These are phyloP conservation scores for Psix sp. DNA, from an alignment of 1,140 invertebrate genomes.

Conservation along the genomic window DNA sequence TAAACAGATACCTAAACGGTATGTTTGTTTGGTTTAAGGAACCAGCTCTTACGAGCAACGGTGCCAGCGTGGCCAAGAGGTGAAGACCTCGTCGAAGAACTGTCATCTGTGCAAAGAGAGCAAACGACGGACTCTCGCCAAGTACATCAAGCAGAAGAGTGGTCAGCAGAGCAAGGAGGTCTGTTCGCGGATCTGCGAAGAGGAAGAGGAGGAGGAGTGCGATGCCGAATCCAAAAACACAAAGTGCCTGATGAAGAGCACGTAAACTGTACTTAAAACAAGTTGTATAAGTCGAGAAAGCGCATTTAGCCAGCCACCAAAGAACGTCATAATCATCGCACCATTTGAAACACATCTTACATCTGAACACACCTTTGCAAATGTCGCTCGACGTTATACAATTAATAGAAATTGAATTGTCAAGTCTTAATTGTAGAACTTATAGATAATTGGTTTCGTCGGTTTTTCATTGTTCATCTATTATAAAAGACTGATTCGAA, in stretches of 20 bases:
- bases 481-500: constrained; percentile 19
- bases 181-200: constrained; percentile 78
- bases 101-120: constrained; percentile 79
- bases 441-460: not conserved
- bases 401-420: not conserved
- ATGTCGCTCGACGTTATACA: no score
- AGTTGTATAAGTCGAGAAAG: constrained; percentile 20
- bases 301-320: constrained; percentile 13
- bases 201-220: constrained; percentile 77
- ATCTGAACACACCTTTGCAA: no score
- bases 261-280: constrained; percentile 13
- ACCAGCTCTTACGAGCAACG: constrained; percentile 46
- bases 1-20: not conserved
- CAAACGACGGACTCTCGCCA: constrained; percentile 77
- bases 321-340: constrained; percentile 6
- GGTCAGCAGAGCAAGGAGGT: constrained; percentile 66
- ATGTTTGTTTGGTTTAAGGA: constrained; percentile 31
- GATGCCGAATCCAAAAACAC: no score
- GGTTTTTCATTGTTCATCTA: constrained; percentile 11
- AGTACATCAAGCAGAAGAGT: constrained; percentile 78
- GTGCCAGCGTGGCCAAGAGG: constrained; percentile 45
- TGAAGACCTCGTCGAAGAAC: constrained; percentile 68
- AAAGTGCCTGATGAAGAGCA: constrained; percentile 30
- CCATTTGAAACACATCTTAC: no score
- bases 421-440: not conserved